Percentiles rank a stretch among this genome's conserved stretches.
phyloP scores from a whole-genome alignment of 2,888 invertebrate genomes.

The Pseudoips prasinana region DNA sequence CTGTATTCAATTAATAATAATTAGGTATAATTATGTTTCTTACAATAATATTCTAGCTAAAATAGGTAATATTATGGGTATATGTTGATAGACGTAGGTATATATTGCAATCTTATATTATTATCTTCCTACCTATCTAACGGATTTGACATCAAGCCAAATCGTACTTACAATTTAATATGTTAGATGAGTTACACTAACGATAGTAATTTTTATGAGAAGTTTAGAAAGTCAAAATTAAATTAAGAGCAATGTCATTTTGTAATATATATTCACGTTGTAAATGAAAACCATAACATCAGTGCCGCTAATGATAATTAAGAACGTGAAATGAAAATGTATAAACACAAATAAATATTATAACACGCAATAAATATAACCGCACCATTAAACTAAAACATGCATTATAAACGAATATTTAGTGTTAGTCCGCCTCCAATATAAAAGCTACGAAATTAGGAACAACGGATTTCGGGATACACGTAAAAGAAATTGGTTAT shows the following conservation, averaged over 20 bases:
- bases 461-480: slow-evolving; percentile 29
- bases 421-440: slow-evolving; percentile 3
- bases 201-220: slow-evolving; percentile 8
- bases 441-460: slow-evolving; percentile 26
- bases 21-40: too few species aligned
- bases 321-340: slow-evolving; percentile 6
- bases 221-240: slow-evolving; percentile 18
- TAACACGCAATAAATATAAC: slow-evolving; percentile 17
- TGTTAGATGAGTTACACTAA: slow-evolving; percentile 8
- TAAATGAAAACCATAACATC: slow-evolving; percentile 9
- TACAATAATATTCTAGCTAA: too few species aligned
- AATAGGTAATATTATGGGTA: too few species aligned
- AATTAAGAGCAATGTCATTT: slow-evolving; percentile 15
- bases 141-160: too few species aligned
- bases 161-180: too few species aligned
- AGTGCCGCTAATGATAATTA: slow-evolving; percentile 14
- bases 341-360: slow-evolving; percentile 10
- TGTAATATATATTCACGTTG: too few species aligned
- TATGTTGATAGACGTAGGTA: too few species aligned
- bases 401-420: slow-evolving; percentile 12
- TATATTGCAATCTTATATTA: too few species aligned
- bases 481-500: slow-evolving; percentile 28
- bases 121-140: too few species aligned
- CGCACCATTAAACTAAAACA: slow-evolving; percentile 22
- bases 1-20: too few species aligned